Evolutionary conservation across 1,140 invertebrate species (phyloP).

Genomic region (Drosophila sp.): DNA sequence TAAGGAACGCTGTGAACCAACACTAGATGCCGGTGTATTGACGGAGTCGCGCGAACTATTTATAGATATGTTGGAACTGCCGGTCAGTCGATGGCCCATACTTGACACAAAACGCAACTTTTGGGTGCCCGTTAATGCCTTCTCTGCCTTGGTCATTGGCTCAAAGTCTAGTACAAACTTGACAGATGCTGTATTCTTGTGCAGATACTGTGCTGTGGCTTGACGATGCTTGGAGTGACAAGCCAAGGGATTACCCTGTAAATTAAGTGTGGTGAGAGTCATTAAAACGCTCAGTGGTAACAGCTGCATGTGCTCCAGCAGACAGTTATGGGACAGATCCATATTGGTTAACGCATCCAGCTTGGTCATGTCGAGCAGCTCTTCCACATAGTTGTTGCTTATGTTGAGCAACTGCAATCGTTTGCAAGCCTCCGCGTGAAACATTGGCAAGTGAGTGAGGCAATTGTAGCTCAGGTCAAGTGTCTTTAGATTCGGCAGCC

Average conservation of each 20-base stretch:
- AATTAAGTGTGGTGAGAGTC: slow-evolving; percentile 86
- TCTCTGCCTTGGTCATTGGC: slow-evolving; percentile 86
- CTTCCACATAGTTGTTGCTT: slow-evolving; percentile 87
- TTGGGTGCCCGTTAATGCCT: slow-evolving; percentile 84
- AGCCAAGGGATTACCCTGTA: slow-evolving; percentile 87
- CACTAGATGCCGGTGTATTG: slow-evolving; percentile 74
- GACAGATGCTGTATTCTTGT: slow-evolving; percentile 85
- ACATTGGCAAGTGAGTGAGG: slow-evolving; percentile 86
- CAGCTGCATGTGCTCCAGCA: slow-evolving; percentile 87
- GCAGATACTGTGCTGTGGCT: slow-evolving; percentile 86
- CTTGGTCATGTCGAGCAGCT: slow-evolving; percentile 84
- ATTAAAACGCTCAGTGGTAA: slow-evolving; percentile 86
- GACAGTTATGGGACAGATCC: slow-evolving; percentile 88
- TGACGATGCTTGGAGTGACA: slow-evolving; percentile 87
- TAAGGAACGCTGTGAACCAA: slow-evolving; percentile 67
- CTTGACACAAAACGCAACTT: slow-evolving; percentile 53
- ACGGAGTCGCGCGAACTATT: slow-evolving; percentile 51
- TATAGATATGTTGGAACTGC: slow-evolving; percentile 61
- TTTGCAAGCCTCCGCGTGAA: slow-evolving; percentile 85
- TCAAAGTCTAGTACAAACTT: slow-evolving; percentile 87
- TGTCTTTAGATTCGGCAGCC: slow-evolving; percentile 87
- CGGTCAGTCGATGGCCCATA: slow-evolving; percentile 40
- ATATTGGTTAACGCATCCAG: slow-evolving; percentile 86
- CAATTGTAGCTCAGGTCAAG: slow-evolving; percentile 88
- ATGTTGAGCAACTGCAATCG: slow-evolving; percentile 86